These are phyloP conservation scores for Lytechinus variegatus DNA, from an alignment of 35 echinoderm and acorn worm genomes.

Conservation along the genomic window DNA sequence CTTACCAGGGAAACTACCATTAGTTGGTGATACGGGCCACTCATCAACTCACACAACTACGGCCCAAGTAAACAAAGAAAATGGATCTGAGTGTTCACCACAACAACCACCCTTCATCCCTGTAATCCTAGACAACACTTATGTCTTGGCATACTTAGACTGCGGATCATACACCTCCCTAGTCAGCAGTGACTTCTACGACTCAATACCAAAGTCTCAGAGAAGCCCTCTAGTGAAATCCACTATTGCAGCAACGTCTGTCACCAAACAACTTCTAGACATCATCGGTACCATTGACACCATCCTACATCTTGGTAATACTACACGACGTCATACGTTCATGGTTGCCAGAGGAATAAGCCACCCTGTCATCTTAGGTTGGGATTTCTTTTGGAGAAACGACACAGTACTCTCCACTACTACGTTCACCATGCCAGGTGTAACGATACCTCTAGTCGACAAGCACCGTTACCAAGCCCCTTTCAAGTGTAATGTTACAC, in stretches of 20 bases:
- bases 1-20: conserved; percentile 40
- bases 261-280: conserved; percentile 25
- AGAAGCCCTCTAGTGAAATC: not conserved
- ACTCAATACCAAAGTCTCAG: conserved; percentile 32
- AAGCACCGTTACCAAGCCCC: not conserved
- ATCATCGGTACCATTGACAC: not conserved
- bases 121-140: conserved; percentile 22
- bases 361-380: conserved; percentile 36
- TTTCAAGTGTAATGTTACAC: conserved; percentile 35
- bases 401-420: not conserved
- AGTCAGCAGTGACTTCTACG: not conserved
- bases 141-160: conserved; percentile 39
- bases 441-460: conserved; percentile 14
- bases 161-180: conserved; percentile 32
- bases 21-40: conserved; percentile 44
- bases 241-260: not conserved
- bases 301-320: conserved; percentile 15
- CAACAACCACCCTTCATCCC: conserved; percentile 39
- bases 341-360: conserved; percentile 31
- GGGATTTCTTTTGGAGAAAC: conserved; percentile 47
- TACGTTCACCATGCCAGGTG: conserved; percentile 24
- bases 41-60: not conserved
- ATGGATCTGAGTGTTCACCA: not conserved
- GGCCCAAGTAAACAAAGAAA: conserved; percentile 10
- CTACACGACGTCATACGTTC: not conserved